These are phyloP conservation scores for Neomorphus geoffroyi DNA, from an alignment of 2,797 vertebrate genomes.

Conservation along the genomic window DNA sequence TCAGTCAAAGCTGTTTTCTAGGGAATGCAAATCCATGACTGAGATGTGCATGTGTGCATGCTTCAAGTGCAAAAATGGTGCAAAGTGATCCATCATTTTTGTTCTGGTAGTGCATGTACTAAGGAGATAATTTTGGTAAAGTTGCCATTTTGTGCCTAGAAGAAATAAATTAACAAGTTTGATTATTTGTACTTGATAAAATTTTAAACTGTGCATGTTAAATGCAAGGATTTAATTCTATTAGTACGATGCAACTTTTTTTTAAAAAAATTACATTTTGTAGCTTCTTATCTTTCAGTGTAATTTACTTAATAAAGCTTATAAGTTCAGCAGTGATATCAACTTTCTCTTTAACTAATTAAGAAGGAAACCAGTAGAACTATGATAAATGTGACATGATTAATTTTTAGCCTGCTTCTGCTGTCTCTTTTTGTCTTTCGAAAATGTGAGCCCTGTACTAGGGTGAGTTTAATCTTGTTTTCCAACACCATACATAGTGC, in stretches of 20 bases:
- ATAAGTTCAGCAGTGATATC: background rate
- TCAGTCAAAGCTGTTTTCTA: background rate
- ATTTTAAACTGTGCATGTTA: constrained; percentile 6
- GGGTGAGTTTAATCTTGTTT: background rate
- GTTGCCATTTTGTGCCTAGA: background rate
- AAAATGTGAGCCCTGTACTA: background rate
- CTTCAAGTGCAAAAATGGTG: background rate
- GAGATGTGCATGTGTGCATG: background rate
- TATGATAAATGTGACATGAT: background rate
- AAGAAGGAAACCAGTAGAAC: background rate
- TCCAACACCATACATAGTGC: background rate
- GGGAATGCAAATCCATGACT: background rate
- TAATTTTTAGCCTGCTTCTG: background rate
- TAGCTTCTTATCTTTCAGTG: constrained; percentile 20
- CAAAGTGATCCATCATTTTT: background rate
- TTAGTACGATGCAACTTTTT: background rate
- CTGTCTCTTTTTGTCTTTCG: background rate
- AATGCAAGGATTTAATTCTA: constrained; percentile 18
- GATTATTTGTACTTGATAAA: constrained; percentile 21
- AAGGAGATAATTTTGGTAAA: background rate
- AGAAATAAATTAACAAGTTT: constrained; percentile 4
- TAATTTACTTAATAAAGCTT: constrained; percentile 41
- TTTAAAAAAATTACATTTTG: background rate
- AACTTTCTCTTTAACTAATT: constrained; percentile 19
- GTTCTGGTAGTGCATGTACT: background rate